Evolutionary conservation across 2,797 vertebrate species (phyloP).

Genomic region (Urocyon cinereoargenteus): DNA sequence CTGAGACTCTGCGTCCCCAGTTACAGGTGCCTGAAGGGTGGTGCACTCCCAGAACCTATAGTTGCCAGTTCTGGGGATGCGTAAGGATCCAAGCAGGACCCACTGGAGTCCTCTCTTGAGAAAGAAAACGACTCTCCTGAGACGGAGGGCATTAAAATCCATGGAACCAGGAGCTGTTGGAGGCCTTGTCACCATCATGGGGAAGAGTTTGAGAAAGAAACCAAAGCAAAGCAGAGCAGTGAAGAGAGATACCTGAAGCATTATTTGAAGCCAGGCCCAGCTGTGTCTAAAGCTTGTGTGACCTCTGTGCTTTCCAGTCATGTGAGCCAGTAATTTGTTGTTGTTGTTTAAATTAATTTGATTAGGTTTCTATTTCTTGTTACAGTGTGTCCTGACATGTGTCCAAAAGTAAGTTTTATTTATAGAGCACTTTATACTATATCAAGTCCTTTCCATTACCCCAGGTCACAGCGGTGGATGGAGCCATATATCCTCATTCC

Average conservation of each 20-base stretch:
- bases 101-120: not conserved
- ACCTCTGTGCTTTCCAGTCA: not conserved
- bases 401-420: not conserved
- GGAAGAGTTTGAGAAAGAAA: not conserved
- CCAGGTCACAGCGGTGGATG: not conserved
- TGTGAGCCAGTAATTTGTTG: not conserved
- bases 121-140: not conserved
- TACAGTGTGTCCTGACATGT: not conserved
- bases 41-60: not conserved
- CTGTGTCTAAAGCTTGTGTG: not conserved
- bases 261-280: not conserved
- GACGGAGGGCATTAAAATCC: not conserved
- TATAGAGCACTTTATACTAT: not conserved
- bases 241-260: not conserved
- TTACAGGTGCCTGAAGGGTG: not conserved
- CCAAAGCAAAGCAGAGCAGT: not conserved
- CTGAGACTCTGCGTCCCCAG: not conserved
- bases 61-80: not conserved
- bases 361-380: not conserved
- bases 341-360: not conserved
- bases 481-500: not conserved
- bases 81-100: not conserved
- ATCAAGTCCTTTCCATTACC: not conserved
- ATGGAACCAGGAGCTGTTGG: not conserved
- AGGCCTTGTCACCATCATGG: not conserved